Conservation (phyloP, 2,797 vertebrate genomes). For the Lycodopsis pacificus region DNA sequence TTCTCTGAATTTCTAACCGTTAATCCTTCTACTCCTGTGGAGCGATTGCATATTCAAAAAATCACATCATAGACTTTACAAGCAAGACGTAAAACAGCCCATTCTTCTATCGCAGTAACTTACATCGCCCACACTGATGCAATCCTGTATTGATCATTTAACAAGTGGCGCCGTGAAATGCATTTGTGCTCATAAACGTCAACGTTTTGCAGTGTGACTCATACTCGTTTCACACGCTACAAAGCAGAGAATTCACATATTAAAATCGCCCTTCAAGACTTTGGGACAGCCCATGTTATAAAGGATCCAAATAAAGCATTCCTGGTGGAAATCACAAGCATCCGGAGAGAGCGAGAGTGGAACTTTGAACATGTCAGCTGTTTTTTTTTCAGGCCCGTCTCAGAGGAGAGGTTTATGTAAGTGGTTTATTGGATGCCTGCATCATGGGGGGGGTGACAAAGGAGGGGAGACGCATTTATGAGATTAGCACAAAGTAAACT, state of each 20-base stretch:
- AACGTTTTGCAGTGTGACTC: constrained; percentile 64
- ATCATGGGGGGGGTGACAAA: constrained; percentile 65
- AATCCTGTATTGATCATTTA: constrained; percentile 68
- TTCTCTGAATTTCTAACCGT: background rate
- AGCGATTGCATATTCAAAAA: constrained; percentile 25
- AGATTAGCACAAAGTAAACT: constrained; percentile 85
- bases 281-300: constrained; percentile 81
- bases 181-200: constrained; percentile 75
- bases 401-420: constrained; percentile 84
- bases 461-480: constrained; percentile 75
- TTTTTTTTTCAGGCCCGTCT: constrained; percentile 69
- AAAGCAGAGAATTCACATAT: constrained; percentile 78
- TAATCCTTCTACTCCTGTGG: background rate
- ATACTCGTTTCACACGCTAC: constrained; percentile 72
- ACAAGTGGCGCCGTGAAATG: constrained; percentile 74
- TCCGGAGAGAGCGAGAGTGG: constrained; percentile 61
- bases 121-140: constrained; percentile 38
- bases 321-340: constrained; percentile 84
- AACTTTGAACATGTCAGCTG: constrained; percentile 85
- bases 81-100: constrained; percentile 40
- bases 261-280: constrained; percentile 85
- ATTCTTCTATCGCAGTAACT: constrained; percentile 30
- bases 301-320: constrained; percentile 84
- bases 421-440: constrained; percentile 83
- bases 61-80: constrained; percentile 27